Evolutionary conservation across 1,140 invertebrate species (phyloP).

Genomic region (Microplitis demolitor): DNA sequence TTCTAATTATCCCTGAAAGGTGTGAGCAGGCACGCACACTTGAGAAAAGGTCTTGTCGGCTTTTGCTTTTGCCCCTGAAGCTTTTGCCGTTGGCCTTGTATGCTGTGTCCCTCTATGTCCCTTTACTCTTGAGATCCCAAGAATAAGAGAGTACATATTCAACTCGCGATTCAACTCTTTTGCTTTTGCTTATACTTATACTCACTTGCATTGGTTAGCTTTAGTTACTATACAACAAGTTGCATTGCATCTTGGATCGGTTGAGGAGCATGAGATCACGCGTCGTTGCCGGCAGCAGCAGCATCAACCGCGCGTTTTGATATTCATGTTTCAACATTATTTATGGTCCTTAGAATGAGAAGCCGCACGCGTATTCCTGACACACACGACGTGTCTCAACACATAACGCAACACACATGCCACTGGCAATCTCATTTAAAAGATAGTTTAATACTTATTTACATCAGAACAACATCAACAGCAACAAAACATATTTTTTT

Average conservation of each 20-base stretch:
- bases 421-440: no score
- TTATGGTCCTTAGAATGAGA: slow-evolving; percentile 36
- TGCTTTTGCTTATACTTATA: not conserved
- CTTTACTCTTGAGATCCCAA: no score
- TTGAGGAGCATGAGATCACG: not conserved
- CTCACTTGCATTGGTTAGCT: not conserved
- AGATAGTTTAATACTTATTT: no score
- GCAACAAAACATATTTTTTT: no score
- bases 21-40: slow-evolving; percentile 8
- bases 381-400: slow-evolving; percentile 7
- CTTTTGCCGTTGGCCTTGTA: no score
- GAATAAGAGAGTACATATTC: not conserved
- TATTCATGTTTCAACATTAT: slow-evolving; percentile 37
- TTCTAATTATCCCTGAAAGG: slow-evolving; percentile 6
- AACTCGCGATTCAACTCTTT: not conserved
- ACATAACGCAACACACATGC: not conserved
- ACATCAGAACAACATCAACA: no score
- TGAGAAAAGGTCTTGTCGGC: not conserved
- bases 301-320: slow-evolving; percentile 10
- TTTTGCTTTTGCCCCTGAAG: not conserved
- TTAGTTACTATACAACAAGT: no score
- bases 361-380: slow-evolving; percentile 32
- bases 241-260: not conserved
- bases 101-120: no score
- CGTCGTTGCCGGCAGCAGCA: not conserved